A percentile compares a stretch with the other conserved stretches of the same genome.
These are phyloP conservation scores for Scaptomyza parva DNA, from an alignment of 2,888 invertebrate genomes.

Conservation along the genomic window DNA sequence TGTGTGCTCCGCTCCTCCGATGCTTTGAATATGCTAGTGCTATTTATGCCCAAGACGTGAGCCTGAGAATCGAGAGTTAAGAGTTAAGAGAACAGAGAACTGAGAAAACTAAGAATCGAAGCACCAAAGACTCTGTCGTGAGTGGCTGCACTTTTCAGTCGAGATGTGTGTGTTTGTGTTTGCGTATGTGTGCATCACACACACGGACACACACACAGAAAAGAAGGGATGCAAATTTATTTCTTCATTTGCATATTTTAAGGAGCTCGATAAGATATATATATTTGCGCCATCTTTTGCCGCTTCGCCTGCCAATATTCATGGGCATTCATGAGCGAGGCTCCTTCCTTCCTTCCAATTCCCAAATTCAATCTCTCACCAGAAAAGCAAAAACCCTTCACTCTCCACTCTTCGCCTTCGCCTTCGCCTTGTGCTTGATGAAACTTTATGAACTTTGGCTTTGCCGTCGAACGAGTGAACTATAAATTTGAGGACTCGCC, in stretches of 20 bases:
- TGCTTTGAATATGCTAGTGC: constrained; percentile 77
- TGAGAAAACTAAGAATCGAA: constrained; percentile 16
- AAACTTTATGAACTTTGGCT: constrained; percentile 78
- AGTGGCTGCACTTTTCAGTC: constrained; percentile 60
- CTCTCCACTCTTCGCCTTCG: constrained; percentile 21
- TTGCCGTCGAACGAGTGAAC: constrained; percentile 60
- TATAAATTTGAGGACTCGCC: constrained; percentile 65
- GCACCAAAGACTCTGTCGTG: constrained; percentile 40
- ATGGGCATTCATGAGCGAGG: constrained; percentile 28
- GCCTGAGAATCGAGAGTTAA: constrained; percentile 31
- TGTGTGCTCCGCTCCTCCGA: constrained; percentile 39
- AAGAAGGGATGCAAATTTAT: constrained; percentile 84
- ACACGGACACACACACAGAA: neutral
- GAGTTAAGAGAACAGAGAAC: constrained; percentile 53
- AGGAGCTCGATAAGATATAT: constrained; percentile 81
- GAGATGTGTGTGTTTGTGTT: constrained; percentile 32
- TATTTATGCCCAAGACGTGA: constrained; percentile 81
- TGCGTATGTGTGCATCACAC: constrained; percentile 40
- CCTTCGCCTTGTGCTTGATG: constrained; percentile 56
- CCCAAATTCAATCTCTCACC: constrained; percentile 12
- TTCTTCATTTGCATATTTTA: constrained; percentile 85
- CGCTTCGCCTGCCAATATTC: constrained; percentile 64
- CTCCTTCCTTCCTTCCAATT: constrained; percentile 33
- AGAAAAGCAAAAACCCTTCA: constrained; percentile 10
- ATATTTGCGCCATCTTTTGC: constrained; percentile 75